Evolutionary conservation across 35 echinoderm and acorn worm genomes (phyloP).

Genomic region (Anneissia japonica): DNA sequence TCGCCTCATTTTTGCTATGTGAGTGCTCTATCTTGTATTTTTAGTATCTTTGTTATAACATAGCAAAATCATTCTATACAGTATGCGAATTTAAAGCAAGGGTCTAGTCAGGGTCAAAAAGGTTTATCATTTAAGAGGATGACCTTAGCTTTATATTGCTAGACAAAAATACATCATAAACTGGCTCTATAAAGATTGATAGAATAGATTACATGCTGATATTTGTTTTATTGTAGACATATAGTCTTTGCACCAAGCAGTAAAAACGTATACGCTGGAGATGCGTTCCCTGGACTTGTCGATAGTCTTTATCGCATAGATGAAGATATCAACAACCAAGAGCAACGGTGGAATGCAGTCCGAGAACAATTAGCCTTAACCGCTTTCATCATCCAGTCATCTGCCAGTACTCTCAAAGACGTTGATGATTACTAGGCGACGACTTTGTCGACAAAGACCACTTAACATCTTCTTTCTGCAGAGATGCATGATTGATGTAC

Average conservation of each 20-base stretch:
- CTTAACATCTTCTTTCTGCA: neutral
- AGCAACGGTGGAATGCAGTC: neutral
- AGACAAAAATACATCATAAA: neutral
- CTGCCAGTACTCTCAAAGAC: constrained; percentile 64
- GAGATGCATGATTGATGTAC: neutral
- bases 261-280: constrained; percentile 58
- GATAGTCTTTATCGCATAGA: constrained; percentile 88
- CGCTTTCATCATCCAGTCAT: constrained; percentile 71
- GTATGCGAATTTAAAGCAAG: too few relatives aligned
- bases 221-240: constrained; percentile 49
- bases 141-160: neutral
- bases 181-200: too few relatives aligned
- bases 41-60: too few relatives aligned
- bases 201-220: neutral
- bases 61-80: too few relatives aligned
- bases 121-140: too few relatives aligned
- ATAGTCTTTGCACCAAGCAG: constrained; percentile 91
- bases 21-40: too few relatives aligned
- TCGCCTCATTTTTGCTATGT: too few relatives aligned
- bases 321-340: too few relatives aligned
- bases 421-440: constrained; percentile 22
- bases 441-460: too few relatives aligned
- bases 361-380: constrained; percentile 66
- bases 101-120: too few relatives aligned
- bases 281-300: constrained; percentile 71